Evolutionary conservation across 1,140 invertebrate genomes (phyloP).

Genomic region (Sitodiplosis mosellana): DNA sequence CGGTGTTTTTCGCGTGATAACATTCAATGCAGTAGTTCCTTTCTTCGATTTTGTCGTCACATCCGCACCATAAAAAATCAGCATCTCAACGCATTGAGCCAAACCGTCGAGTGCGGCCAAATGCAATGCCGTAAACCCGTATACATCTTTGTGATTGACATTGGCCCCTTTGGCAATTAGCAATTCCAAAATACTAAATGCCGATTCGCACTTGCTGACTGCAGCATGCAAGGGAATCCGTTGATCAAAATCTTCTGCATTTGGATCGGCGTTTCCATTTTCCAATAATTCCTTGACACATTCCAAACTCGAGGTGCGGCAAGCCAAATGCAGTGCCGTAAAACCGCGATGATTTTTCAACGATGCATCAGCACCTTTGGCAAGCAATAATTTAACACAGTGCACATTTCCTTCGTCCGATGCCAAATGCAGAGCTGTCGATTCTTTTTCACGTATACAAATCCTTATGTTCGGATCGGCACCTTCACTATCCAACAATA

Average conservation of each 20-base stretch:
- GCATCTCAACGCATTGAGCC: constrained; percentile 61
- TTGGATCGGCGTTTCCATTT: constrained; percentile 50
- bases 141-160: constrained; percentile 69
- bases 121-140: constrained; percentile 76
- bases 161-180: constrained; percentile 59
- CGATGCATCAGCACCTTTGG: constrained; percentile 48
- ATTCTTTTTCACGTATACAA: constrained; percentile 43
- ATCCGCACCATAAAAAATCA: constrained; percentile 68
- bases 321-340: constrained; percentile 57
- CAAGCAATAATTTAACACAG: constrained; percentile 48
- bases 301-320: constrained; percentile 53
- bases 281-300: constrained; percentile 54
- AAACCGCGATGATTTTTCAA: constrained; percentile 54
- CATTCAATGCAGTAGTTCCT: constrained; percentile 60
- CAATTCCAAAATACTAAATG: constrained; percentile 55
- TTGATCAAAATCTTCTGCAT: constrained; percentile 55
- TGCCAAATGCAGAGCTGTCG: constrained; percentile 60
- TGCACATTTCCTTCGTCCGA: constrained; percentile 58
- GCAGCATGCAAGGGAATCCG: constrained; percentile 59
- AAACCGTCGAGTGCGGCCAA: constrained; percentile 68
- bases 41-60: constrained; percentile 66
- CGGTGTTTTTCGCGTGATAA: constrained; percentile 64
- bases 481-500: constrained; percentile 44
- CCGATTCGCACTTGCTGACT: constrained; percentile 51
- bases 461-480: constrained; percentile 39